Evolutionary conservation across 1,140 invertebrate genomes (phyloP), one percentile per base, ranked within the genome.

Genomic region (Drosophila kohkoa): DNA sequence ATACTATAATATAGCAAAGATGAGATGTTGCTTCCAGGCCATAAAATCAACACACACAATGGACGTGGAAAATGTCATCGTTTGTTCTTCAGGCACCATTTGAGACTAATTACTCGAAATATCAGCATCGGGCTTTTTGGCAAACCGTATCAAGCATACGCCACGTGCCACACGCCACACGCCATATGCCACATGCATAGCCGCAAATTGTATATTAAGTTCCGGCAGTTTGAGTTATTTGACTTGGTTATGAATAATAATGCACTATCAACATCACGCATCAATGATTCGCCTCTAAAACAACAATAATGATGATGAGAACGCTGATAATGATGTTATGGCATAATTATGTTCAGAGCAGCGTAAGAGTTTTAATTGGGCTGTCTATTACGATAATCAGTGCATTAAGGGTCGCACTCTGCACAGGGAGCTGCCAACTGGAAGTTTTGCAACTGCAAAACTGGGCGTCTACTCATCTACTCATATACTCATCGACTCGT

Each of bases 311-410:
- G 67, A 51, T 15, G 46, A 58, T 45, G 32, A 10, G 35, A 38
- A 38, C 35, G 20, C 20, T 10, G 8, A 60, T 57, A 20, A 57
- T 13, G 60, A 54, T 48, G 64, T 64, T 68, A 54, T 15, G 15
- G 48, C 63, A 79, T 82, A 83, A 87, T 87, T 89, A 83, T 57
- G 81, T 80, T 66, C 71, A 83, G 69, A 68, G 62, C 41, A 80
- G 81, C 85, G 81, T 89, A 89, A 89, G 77, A 78, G 66, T 81
- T 88, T 89, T 89, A 88, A 88, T 88, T 88, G 80, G 81, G 48
- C 77, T 78, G 74, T 80, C 74, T 74, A 87, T 87, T 80, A 67
- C 66, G 48, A 63, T 83, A 83, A 88, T 81, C 83, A 89, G 74
- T 65, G 51, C 55, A 69, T 62, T 41, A 69, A 64, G 75, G 51